A percentile compares a stretch with the other conserved stretches of the same genome.
phyloP scores from a whole-genome alignment of 2,888 invertebrate genomes.

The Lochmaea capreae region DNA sequence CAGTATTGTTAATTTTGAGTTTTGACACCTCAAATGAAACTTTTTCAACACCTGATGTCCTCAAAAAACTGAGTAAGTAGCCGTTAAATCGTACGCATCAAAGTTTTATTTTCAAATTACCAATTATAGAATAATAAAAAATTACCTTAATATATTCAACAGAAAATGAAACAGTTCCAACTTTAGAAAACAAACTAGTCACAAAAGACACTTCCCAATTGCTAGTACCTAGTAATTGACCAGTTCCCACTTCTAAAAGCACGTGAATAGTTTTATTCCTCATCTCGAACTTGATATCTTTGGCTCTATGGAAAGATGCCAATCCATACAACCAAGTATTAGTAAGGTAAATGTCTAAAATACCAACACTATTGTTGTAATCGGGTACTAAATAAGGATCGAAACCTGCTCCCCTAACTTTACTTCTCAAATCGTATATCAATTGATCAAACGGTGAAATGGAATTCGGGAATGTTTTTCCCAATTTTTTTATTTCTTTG shows the following conservation, averaged over 20 bases:
- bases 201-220: constrained; percentile 82
- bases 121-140: constrained; percentile 14
- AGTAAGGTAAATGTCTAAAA: constrained; percentile 76
- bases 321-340: constrained; percentile 86
- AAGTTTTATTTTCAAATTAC: too few relatives aligned
- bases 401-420: constrained; percentile 71
- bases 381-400: constrained; percentile 83
- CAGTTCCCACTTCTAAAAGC: constrained; percentile 82
- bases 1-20: too few relatives aligned
- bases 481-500: constrained; percentile 76
- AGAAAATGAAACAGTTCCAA: constrained; percentile 81
- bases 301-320: constrained; percentile 84
- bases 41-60: too few relatives aligned
- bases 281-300: constrained; percentile 79
- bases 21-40: too few relatives aligned
- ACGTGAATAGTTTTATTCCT: constrained; percentile 77
- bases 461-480: constrained; percentile 84
- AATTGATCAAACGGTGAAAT: constrained; percentile 88
- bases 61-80: too few relatives aligned
- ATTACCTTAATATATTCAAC: constrained; percentile 78
- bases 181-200: constrained; percentile 76
- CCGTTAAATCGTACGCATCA: too few relatives aligned
- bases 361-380: constrained; percentile 77
- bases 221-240: constrained; percentile 79
- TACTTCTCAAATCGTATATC: constrained; percentile 78